Percentiles rank a stretch among this genome's conserved stretches.
These are phyloP conservation scores for Eupithecia tripunctaria DNA, from an alignment of 2,888 invertebrate genomes.

Conservation along the genomic window DNA sequence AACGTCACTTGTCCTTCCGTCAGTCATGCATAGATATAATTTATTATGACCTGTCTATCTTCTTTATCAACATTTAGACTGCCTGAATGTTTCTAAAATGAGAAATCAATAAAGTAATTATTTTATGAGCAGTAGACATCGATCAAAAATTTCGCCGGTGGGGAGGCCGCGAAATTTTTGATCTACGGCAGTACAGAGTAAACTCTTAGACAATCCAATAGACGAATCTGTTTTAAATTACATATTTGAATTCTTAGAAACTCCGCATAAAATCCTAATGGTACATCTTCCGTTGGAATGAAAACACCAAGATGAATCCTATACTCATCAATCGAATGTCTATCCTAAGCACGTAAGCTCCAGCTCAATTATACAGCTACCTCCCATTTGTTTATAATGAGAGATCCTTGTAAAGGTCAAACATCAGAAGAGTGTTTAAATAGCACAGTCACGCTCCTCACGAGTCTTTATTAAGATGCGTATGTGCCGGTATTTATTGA, in stretches of 20 bases:
- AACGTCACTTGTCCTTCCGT: constrained; percentile 68
- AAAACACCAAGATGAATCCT: constrained; percentile 6
- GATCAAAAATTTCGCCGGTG: too few species aligned
- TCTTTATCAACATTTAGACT: background rate
- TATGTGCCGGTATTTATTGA: constrained; percentile 57
- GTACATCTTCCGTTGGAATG: background rate
- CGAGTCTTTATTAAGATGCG: constrained; percentile 71
- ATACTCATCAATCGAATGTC: background rate
- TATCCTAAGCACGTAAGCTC: constrained; percentile 28
- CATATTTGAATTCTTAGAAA: too few species aligned
- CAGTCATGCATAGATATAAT: constrained; percentile 18
- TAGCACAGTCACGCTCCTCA: constrained; percentile 72
- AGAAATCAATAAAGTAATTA: too few species aligned
- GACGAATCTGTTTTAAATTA: background rate
- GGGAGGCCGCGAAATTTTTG: too few species aligned
- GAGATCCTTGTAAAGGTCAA: constrained; percentile 54
- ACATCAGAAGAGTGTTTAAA: constrained; percentile 60
- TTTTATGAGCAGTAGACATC: too few species aligned
- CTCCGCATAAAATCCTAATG: too few species aligned
- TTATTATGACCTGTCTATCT: background rate
- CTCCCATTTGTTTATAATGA: constrained; percentile 38
- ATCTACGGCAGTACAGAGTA: too few species aligned
- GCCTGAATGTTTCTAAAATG: background rate
- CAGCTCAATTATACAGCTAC: constrained; percentile 26
- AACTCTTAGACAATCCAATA: background rate